These are phyloP conservation scores for Anomalospiza imberbis DNA, from an alignment of 2,797 vertebrate genomes.

Conservation along the genomic window DNA sequence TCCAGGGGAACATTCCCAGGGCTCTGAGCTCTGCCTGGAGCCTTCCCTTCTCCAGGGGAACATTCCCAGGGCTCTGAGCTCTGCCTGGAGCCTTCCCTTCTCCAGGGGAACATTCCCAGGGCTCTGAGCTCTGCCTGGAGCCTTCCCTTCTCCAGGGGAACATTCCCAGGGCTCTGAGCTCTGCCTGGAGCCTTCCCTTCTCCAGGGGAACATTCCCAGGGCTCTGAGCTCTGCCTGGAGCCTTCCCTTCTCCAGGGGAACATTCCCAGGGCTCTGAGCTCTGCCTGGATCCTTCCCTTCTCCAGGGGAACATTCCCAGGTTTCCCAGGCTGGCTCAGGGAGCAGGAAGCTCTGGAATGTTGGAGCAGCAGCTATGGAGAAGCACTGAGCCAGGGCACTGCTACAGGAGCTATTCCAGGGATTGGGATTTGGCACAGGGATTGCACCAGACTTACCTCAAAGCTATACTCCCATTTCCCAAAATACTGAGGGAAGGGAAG, in stretches of 20 bases:
- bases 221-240: neutral
- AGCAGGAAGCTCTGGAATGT: neutral
- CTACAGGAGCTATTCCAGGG: neutral
- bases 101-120: neutral
- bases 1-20: neutral
- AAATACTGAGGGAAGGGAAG: conserved; percentile 77
- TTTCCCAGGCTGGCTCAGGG: neutral
- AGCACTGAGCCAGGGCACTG: neutral
- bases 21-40: accelerated
- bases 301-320: neutral
- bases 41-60: neutral
- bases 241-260: neutral
- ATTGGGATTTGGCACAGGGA: neutral
- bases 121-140: accelerated
- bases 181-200: neutral
- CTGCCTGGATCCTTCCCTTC: neutral
- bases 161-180: neutral
- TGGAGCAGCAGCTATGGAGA: neutral
- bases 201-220: neutral
- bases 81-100: neutral
- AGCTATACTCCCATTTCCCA: conserved; percentile 97
- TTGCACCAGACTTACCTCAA: conserved; percentile 84
- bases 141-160: neutral
- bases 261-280: neutral
- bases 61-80: neutral